Base-by-base conservation (phyloP, 2,888 invertebrate genomes). In the Polymixis flavicincta region DNA sequence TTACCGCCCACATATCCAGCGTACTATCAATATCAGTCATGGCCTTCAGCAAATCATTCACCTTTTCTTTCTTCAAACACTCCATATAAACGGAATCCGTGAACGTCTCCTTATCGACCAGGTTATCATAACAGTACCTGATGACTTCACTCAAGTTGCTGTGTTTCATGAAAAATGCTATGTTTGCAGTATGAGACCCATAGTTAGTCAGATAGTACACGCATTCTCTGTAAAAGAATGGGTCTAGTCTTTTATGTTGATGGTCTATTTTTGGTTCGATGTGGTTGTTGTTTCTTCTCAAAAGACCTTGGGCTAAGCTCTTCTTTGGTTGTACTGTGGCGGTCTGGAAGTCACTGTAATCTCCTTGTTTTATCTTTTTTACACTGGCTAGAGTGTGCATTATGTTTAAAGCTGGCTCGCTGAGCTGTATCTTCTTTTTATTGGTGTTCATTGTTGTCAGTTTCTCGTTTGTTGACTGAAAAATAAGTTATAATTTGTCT, bases 171-270 rank as follows among this genome's bases (percentile, higher is more conserved):
- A 98, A 97, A 91, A 99, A 99, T 76, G 97, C 97, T 71, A 99
- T 96, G 72, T 98, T 97, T 17, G 98, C 97, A 0, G 97, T 95
- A 89, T 98, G 97, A 6, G 98, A 98, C 0, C 98, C 99, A 89
- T 99, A 99, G 77, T 97, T 97, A 6, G 97, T 96, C 6, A 99
- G 95, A 92, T 99, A 99, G 92, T 98, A 98, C 3, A 98, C 93
- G 87, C 98, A 98, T 94, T 99, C 99, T 78, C 98, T 97, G 87
- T 98, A 98, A 84, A 97, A 97, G 83, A 97, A 96, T 0, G 97
- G 96, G 76, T 97, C 97, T 0, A 97, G 89, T 85, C 92, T 93
- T 84, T 94, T 95, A 25, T 89, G 89, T 28, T 91, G 91, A 54
- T 94, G 87, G 64, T 95, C 94, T 0, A 90, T 69, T 89, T 96